Percentiles rank a stretch among this genome's conserved stretches.
These are phyloP conservation scores for Columba livia DNA, from an alignment of 2,113 vertebrate genomes.

Conservation along the genomic window DNA sequence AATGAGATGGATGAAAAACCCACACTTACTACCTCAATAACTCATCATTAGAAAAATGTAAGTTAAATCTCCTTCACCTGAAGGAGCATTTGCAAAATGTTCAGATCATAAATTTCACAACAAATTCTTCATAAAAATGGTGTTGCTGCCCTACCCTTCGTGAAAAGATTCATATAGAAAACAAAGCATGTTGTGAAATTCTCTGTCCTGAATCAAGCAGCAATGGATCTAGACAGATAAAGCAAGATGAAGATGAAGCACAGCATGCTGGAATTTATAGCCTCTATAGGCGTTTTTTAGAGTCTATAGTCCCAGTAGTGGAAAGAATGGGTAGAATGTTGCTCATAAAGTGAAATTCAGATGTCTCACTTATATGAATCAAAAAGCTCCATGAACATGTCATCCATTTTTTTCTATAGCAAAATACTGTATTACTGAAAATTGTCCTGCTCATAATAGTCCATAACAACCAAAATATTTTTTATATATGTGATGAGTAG, in stretches of 20 bases:
- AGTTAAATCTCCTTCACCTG: not conserved
- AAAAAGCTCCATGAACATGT: not conserved
- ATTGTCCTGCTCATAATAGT: not conserved
- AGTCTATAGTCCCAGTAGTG: not conserved
- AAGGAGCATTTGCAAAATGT: not conserved
- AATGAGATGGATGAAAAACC: not conserved
- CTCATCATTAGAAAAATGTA: not conserved
- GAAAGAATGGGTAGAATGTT: not conserved
- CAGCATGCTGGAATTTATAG: not conserved
- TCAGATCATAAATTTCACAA: not conserved
- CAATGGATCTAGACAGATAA: not conserved
- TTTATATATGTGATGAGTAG: not conserved
- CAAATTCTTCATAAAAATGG: not conserved
- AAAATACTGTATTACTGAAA: not conserved
- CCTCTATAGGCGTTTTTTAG: not conserved
- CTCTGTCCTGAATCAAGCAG: not conserved
- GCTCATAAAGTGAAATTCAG: not conserved
- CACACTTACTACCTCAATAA: not conserved
- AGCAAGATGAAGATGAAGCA: not conserved
- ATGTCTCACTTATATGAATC: not conserved
- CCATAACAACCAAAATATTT: not conserved
- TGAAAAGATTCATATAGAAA: not conserved
- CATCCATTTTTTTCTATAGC: not conserved
- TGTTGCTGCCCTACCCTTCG: not conserved
- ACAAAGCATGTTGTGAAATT: not conserved